Percentiles rank a stretch among this genome's conserved stretches.
Conservation (phyloP, 2,797 vertebrate genomes). For the Chloroceryle inda region DNA sequence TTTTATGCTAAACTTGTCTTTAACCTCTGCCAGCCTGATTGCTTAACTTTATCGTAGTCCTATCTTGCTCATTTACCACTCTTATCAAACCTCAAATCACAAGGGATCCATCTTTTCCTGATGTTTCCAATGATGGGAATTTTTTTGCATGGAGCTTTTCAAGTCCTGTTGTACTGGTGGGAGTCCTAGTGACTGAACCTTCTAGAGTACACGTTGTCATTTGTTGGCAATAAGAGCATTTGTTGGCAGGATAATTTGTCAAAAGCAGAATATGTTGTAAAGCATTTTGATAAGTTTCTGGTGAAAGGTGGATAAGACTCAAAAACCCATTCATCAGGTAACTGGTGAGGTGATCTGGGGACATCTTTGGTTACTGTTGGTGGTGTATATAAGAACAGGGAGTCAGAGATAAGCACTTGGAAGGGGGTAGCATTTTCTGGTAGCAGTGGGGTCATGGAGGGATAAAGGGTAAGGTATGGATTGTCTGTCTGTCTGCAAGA, state of each 20-base stretch:
- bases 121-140: not conserved
- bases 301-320: not conserved
- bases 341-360: not conserved
- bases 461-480: not conserved
- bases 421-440: not conserved
- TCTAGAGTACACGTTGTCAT: not conserved
- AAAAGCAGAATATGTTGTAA: not conserved
- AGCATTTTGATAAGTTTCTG: not conserved
- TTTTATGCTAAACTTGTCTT: not conserved
- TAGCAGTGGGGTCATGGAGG: not conserved
- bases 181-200: not conserved
- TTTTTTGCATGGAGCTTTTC: not conserved
- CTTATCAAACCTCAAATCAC: not conserved
- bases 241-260: constrained; percentile 23
- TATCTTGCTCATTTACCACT: rapidly evolving
- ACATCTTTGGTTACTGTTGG: not conserved
- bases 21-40: not conserved
- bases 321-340: not conserved
- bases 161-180: not conserved
- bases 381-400: not conserved
- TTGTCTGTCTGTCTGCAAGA: not conserved
- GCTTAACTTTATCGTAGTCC: not conserved
- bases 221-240: not conserved
- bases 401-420: not conserved
- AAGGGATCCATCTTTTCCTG: not conserved